These are phyloP conservation scores for Caenorhabditis virilis DNA, from an alignment of 2,888 invertebrate genomes.

Conservation along the genomic window DNA sequence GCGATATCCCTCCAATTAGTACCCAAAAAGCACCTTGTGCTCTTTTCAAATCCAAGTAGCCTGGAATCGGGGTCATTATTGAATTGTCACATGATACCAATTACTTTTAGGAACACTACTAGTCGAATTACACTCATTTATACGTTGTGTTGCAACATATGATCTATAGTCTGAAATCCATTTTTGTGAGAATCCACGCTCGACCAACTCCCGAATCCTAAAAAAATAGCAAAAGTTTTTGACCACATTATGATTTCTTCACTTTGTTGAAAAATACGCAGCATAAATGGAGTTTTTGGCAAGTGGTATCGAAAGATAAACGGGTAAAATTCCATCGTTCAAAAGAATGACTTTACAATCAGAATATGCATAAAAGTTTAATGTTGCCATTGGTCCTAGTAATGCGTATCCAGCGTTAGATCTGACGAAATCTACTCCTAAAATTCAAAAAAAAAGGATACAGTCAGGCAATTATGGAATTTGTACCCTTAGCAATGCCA, in stretches of 20 bases:
- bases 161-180: constrained; percentile 59
- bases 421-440: constrained; percentile 47
- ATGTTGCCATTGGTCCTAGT: constrained; percentile 54
- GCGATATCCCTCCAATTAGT: constrained; percentile 43
- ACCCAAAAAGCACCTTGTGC: constrained; percentile 65
- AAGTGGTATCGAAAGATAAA: constrained; percentile 56
- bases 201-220: constrained; percentile 60
- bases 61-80: constrained; percentile 12
- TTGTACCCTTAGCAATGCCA: constrained; percentile 42
- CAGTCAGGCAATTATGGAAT: background rate
- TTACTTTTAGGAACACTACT: constrained; percentile 30
- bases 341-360: constrained; percentile 53
- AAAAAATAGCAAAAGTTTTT: constrained; percentile 4
- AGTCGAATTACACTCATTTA: constrained; percentile 42
- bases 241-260: no score
- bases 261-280: constrained; percentile 46
- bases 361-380: constrained; percentile 51
- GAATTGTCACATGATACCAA: background rate
- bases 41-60: constrained; percentile 49
- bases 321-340: constrained; percentile 54
- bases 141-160: constrained; percentile 43
- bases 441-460: constrained; percentile 4
- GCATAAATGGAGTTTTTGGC: constrained; percentile 44
- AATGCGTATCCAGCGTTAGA: constrained; percentile 46
- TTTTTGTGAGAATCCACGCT: constrained; percentile 62